phyloP scores from a whole-genome alignment of 2,797 vertebrate species.

The Setipinna tenuifilis region DNA sequence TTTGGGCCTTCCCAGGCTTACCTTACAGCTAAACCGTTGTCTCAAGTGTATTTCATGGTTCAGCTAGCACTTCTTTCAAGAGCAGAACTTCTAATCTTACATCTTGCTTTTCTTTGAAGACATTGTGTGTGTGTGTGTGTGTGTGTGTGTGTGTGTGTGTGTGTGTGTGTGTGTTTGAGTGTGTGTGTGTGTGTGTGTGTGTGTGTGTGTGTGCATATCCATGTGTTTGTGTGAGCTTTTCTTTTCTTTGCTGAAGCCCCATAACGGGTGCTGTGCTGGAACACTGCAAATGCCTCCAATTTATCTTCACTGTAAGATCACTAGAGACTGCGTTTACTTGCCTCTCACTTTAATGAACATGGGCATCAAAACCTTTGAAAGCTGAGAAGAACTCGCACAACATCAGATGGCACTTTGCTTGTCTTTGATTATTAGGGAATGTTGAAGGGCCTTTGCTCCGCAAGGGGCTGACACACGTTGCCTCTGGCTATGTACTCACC shows the following conservation, averaged over 20 bases:
- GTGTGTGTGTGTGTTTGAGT: constrained; percentile 46
- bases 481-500: constrained; percentile 10
- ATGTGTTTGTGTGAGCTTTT: too few relatives aligned
- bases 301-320: constrained; percentile 14
- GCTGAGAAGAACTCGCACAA: constrained; percentile 26
- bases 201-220: not conserved
- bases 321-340: not conserved
- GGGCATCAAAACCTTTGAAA: constrained; percentile 18
- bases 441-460: constrained; percentile 39
- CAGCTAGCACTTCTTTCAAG: not conserved
- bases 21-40: not conserved
- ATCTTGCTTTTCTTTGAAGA: not conserved
- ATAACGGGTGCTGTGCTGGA: not conserved
- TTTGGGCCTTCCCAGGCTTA: not conserved
- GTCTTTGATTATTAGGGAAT: constrained; percentile 49
- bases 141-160: constrained; percentile 52
- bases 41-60: constrained; percentile 21
- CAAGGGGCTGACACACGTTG: constrained; percentile 38
- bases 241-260: constrained; percentile 5
- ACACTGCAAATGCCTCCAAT: constrained; percentile 1
- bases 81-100: not conserved
- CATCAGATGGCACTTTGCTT: constrained; percentile 39
- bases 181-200: not conserved
- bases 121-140: not conserved
- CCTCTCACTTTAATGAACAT: constrained; percentile 3